Evolutionary conservation across 1,140 invertebrate species (phyloP), one percentile per base, ranked within the genome.

Genomic region (Eufriesea mexicana): DNA sequence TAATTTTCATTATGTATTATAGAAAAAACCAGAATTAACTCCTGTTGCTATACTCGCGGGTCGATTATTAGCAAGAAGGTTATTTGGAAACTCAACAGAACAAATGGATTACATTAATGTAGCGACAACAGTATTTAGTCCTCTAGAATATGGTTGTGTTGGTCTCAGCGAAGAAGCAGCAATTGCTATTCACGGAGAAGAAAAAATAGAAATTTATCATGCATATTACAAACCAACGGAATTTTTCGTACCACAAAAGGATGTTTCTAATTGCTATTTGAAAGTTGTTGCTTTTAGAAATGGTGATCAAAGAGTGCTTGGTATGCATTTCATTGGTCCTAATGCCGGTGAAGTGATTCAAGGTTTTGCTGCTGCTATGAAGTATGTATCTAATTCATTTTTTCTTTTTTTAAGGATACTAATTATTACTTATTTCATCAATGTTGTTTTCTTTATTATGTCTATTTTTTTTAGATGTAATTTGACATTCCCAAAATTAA

Each of bases 271-370:
- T 91, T 98, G 97, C 92, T 98, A 98, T 92, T 91, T 97, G 72
- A 98, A 98, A 94, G 97, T 97, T 12, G 95, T 98, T 59, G 96
- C 96, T 51, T 85, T 96, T 47, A 95, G 96, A 86, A 93, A 93
- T 74, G 95, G 95, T 20, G 95, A 96, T 55, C 97, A 99, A 93
- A 96, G 95, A 88, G 96, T 99, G 25, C 93, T 99, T 72, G 99
- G 99, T 9, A 96, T 99, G 91, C 99, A 99, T 95, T 98, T 99
- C 90, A 94, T 99, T 68, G 98, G 99, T 14, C 99, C 99, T 2
- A 97, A 98, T 92, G 99, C 99, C 71, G 99, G 99, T 45, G 99
- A 99, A 95, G 97, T 99, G 61, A 99, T 99, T 75, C 99, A 99
- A 95, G 99, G 98, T 83, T 99, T 98, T 95, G 97, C 98, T 2